Percentiles rank a stretch among this genome's conserved stretches.
phyloP scores from a whole-genome alignment of 2,113 vertebrate genomes.

The Neopipo cinnamomea region DNA sequence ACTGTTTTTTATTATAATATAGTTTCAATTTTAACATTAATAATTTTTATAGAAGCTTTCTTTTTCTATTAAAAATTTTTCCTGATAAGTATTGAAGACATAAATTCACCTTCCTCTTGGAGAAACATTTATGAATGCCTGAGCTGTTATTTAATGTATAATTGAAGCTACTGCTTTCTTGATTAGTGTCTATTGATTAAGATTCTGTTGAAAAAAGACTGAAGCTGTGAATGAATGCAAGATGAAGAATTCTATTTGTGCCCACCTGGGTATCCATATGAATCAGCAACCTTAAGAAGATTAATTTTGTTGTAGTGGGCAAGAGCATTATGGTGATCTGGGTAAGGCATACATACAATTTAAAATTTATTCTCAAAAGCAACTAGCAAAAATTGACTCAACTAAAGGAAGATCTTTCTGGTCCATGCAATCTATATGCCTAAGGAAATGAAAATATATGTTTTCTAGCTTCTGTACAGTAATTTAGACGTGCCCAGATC shows the following conservation, averaged over 20 bases:
- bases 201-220: neutral
- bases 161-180: neutral
- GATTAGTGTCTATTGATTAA: slow-evolving; percentile 1
- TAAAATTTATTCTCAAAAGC: neutral
- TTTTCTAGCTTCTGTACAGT: neutral
- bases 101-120: neutral
- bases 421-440: neutral
- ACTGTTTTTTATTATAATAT: neutral
- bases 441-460: neutral
- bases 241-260: neutral
- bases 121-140: neutral
- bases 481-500: neutral
- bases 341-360: neutral
- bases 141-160: neutral
- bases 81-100: neutral
- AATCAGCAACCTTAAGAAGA: neutral
- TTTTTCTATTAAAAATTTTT: slow-evolving; percentile 16
- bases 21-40: neutral
- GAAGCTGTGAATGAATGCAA: slow-evolving; percentile 5
- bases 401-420: neutral
- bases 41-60: neutral
- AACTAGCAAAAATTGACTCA: neutral
- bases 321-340: neutral
- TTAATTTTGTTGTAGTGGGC: neutral
- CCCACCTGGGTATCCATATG: neutral